These are phyloP conservation scores for Dermatemys mawii DNA, from an alignment of 2,113 vertebrate genomes.

Conservation along the genomic window DNA sequence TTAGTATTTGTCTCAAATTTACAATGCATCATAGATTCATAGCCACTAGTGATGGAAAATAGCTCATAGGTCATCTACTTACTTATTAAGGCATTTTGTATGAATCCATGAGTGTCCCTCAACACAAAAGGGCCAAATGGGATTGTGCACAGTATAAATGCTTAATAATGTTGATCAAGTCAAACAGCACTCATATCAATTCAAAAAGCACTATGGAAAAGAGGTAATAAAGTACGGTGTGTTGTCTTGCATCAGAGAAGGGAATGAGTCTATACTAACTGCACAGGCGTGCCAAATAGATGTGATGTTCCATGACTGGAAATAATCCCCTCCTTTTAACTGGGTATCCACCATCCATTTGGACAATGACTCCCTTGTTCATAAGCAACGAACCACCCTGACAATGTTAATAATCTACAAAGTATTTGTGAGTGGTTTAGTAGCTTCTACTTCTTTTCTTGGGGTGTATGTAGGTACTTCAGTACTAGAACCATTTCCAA, in stretches of 20 bases:
- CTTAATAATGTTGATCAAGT: conserved; percentile 2
- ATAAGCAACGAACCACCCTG: neutral
- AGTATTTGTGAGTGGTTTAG: neutral
- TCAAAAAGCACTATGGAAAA: neutral
- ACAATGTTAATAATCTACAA: neutral
- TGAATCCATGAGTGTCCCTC: conserved; percentile 29
- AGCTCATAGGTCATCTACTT: neutral
- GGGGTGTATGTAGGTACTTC: neutral
- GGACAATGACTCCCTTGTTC: neutral
- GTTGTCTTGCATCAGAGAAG: neutral
- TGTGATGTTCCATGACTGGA: neutral
- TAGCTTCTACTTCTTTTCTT: neutral
- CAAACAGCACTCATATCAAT: accelerated
- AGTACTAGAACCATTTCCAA: neutral
- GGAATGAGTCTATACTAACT: neutral
- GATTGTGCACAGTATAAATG: neutral
- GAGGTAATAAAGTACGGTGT: accelerated
- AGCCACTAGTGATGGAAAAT: neutral
- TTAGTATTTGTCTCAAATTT: conserved; percentile 18
- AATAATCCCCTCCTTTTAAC: neutral
- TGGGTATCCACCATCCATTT: neutral
- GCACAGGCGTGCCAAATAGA: accelerated
- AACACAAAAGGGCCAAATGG: conserved; percentile 10
- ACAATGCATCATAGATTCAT: neutral
- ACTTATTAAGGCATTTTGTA: conserved; percentile 23